Evolutionary conservation across 1,140 invertebrate genomes (phyloP), one percentile per base, ranked within the genome.

Genomic region (Apis florea): DNA sequence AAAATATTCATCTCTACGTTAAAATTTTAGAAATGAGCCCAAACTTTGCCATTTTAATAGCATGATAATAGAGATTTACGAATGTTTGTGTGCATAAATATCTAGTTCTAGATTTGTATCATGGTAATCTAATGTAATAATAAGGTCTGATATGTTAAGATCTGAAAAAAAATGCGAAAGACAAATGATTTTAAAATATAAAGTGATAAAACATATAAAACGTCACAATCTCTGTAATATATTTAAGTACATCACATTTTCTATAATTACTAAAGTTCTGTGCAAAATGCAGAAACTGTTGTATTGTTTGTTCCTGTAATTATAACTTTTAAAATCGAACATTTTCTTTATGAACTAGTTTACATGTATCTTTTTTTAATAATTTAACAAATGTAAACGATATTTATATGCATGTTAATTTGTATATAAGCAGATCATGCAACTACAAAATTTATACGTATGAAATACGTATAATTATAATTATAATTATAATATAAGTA

Each of bases 11-110:
- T 82, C 56, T 67, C 73, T 31, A 61, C 63, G 83, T 85, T 86
- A 64, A 63, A 87, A 74, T 85, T 40, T 40, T 85, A 85, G 71
- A 72, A 64, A 82, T 53, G 74, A 82, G 85, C 78, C 67, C 67
- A 73, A 83, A 82, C 79, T 90, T 91, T 87, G 90, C 90, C 90
- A 91, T 90, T 90, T 81, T 85, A 86, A 69, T 90, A 87, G 84
- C 61, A 82, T 88, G 84, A 86, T 88, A 49, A 86, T 82, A 87
- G 83, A 75, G 53, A 84, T 83, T 76, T 79, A 74, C 71, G 64
- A 68, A 88, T 84, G 83, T 89, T 72, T 75, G 85, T 91, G 90
- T 91, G 88, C 86, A 90, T 89, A 89, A 74, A 69, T 61, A 74
- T 83, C 31, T 89, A 90, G 79, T 79, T 86, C 24, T 88, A 88